Base-by-base conservation (phyloP, 92 coral and sea anemone species). In the Epizoanthus rinbou region DNA sequence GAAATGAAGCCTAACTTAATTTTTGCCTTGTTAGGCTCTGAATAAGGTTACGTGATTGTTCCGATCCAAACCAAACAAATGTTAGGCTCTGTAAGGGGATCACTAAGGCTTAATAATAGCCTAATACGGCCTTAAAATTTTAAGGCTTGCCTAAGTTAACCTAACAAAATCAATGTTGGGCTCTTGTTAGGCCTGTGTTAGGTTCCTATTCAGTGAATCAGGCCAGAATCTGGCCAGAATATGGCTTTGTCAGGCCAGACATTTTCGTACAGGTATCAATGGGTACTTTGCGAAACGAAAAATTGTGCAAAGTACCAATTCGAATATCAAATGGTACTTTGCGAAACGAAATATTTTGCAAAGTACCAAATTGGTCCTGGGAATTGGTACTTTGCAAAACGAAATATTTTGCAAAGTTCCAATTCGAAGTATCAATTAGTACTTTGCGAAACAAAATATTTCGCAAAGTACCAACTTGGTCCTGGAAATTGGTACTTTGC, bases 111-210 rank as follows among this genome's bases (percentile, higher is more conserved):
- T 23, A 66, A 13, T 66, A 23, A 23, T 23, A 66, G 43, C 73
- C 73, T 66, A 66, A 66, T 35, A 66, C 10, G 35, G 43, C 18
- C 73, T 66, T 11, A 66, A 5, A 23, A 66, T 66, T 66, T 13
- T 66, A 24, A 75, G 81, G 81, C 67, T 75, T 75, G 81, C 64
- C 60, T 47, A 37, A 37, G 23, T 75, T 75, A 75, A 75, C 81
- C 67, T 75, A 75, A 75, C 81, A 75, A 75, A 75, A 50, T 75
- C 16, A 75, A 75, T 75, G 81, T 75, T 57, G 60, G 81, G 52
- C 81, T 75, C 59, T 75, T 75, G 81, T 75, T 75, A 75, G 81
- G 67, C 35, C 35, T 25, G 81, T 75, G 56, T 75, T 37, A 75
- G 81, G 60, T 75, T 63, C 59, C 81, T n/a, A 24, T 33, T 47